Conservation (phyloP, 2,888 invertebrate species). For the Trissoscelio sp. region DNA sequence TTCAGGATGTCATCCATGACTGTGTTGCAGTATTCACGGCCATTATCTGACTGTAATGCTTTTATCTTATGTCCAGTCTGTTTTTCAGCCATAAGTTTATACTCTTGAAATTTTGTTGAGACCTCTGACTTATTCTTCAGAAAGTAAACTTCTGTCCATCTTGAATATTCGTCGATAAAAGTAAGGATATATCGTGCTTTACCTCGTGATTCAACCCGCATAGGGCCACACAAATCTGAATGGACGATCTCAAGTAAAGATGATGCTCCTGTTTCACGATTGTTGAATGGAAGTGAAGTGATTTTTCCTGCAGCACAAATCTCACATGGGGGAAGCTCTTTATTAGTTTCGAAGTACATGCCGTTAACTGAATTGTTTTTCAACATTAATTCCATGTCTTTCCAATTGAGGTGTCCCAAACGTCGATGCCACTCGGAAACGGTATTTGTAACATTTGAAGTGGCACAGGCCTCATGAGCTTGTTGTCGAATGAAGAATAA, state of each 20-base stretch:
- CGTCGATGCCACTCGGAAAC: slow-evolving; percentile 24
- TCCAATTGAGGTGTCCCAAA: slow-evolving; percentile 28
- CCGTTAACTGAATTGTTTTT: neutral
- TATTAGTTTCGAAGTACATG: neutral
- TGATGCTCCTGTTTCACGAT: neutral
- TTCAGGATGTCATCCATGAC: slow-evolving; percentile 7
- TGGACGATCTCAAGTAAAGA: slow-evolving; percentile 51
- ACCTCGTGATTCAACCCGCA: slow-evolving; percentile 26
- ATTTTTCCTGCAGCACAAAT: slow-evolving; percentile 3
- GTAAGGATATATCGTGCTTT: slow-evolving; percentile 42
- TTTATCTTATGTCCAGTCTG: slow-evolving; percentile 12
- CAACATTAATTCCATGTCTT: slow-evolving; percentile 35
- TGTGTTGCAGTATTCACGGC: slow-evolving; percentile 28
- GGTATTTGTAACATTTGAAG: no score
- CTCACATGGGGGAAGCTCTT: neutral
- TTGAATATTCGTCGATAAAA: slow-evolving; percentile 6
- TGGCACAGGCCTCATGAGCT: no score
- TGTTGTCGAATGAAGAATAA: slow-evolving; percentile 17
- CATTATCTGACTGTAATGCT: slow-evolving; percentile 28
- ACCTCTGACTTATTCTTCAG: neutral
- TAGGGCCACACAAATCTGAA: slow-evolving; percentile 67
- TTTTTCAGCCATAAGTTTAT: neutral
- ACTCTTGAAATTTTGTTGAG: neutral
- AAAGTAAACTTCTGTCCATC: slow-evolving; percentile 6
- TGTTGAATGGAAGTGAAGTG: neutral